phyloP scores from a whole-genome alignment of 2,888 invertebrate genomes.

The Ypsolopha sequella region DNA sequence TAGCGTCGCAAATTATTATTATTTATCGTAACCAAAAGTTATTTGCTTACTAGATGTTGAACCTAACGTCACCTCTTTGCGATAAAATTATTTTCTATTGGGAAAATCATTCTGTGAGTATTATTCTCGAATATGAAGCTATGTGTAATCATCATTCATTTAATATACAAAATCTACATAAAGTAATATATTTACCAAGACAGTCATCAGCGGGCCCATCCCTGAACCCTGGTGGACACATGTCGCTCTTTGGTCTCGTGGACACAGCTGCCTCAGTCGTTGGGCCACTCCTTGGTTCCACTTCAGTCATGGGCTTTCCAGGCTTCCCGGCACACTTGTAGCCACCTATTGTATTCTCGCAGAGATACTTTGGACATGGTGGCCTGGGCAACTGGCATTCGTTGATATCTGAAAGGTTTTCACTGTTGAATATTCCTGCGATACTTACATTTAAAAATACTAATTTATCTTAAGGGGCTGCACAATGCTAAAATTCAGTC shows the following conservation, averaged over 20 bases:
- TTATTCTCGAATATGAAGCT: too few species aligned
- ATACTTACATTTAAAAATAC: too few species aligned
- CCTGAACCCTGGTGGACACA: conserved; percentile 70
- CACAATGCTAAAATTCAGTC: too few species aligned
- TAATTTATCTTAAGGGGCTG: too few species aligned
- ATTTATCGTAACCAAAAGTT: too few species aligned
- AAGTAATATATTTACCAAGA: conserved; percentile 39
- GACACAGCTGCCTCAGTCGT: conserved; percentile 22
- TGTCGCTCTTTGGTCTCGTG: conserved; percentile 36
- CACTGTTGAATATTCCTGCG: not conserved
- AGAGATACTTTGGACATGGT: conserved; percentile 59
- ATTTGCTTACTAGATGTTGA: too few species aligned
- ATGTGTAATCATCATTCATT: not conserved
- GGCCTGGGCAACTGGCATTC: conserved; percentile 77
- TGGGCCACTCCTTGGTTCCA: conserved; percentile 18
- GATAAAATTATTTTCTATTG: too few species aligned
- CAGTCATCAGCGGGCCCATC: conserved; percentile 62
- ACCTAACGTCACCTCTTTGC: too few species aligned
- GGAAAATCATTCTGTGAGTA: too few species aligned
- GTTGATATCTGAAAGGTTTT: conserved; percentile 77
- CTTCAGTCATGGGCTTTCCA: conserved; percentile 47
- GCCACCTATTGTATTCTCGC: conserved; percentile 63
- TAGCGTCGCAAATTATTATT: too few species aligned
- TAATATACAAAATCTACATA: not conserved
- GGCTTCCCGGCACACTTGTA: conserved; percentile 57